Percentiles rank a stretch among this genome's conserved stretches.
phyloP scores from a whole-genome alignment of 1,140 invertebrate genomes.

The Solen grandis region DNA sequence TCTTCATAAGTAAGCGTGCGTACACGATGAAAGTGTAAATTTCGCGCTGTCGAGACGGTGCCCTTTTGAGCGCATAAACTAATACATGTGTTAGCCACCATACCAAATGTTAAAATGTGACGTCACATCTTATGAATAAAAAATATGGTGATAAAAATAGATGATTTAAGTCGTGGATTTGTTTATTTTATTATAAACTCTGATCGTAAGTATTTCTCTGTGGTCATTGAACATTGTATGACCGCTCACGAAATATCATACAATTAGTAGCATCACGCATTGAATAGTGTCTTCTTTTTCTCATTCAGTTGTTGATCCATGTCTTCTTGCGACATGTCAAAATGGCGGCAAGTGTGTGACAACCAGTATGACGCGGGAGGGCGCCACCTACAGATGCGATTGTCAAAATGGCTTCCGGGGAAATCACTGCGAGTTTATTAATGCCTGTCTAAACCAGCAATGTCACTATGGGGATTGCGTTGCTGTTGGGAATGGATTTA shows the following conservation, averaged over 20 bases:
- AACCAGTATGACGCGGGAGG: background rate
- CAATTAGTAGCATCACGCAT: no score
- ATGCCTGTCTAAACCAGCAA: no score
- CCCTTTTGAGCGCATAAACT: no score
- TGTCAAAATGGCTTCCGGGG: constrained; percentile 8
- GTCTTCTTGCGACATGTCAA: background rate
- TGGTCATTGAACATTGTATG: no score
- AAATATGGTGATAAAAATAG: background rate
- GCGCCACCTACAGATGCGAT: background rate
- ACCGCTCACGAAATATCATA: background rate
- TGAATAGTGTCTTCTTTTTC: background rate
- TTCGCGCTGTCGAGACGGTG: no score
- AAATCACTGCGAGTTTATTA: background rate
- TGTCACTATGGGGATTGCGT: no score
- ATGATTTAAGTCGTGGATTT: background rate
- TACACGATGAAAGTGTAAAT: no score
- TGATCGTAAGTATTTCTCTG: no score
- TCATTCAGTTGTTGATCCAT: background rate
- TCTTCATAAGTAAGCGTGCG: no score
- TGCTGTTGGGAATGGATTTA: no score
- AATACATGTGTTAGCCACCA: no score
- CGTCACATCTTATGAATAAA: background rate
- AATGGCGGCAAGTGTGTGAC: constrained; percentile 10
- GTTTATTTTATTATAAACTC: background rate
- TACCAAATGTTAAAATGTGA: no score